phyloP scores from a whole-genome alignment of 2,113 vertebrate genomes.

The Myxocyprinus asiaticus region DNA sequence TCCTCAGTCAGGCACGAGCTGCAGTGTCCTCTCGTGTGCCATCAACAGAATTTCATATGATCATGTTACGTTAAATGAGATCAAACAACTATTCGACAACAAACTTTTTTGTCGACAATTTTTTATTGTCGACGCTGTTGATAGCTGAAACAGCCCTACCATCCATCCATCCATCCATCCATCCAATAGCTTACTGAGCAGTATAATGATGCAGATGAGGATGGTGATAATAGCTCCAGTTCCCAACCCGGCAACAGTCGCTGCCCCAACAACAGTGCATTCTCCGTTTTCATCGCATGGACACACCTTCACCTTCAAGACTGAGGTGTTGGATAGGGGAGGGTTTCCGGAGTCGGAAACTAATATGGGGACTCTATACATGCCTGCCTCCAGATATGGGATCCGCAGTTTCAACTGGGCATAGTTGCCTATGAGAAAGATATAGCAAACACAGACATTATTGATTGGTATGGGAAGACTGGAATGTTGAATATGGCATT shows the following conservation, averaged over 20 bases:
- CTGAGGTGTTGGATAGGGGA: conserved; percentile 88
- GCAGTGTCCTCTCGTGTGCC: too few species aligned
- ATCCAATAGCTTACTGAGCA: conserved; percentile 83
- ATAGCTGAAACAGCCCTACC: too few species aligned
- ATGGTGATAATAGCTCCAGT: conserved; percentile 95
- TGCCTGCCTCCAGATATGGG: conserved; percentile 84
- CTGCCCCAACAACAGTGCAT: conserved; percentile 88
- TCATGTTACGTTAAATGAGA: too few species aligned
- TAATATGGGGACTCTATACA: conserved; percentile 89
- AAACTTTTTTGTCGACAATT: too few species aligned
- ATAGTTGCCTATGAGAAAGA: conserved; percentile 80
- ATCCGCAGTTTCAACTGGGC: conserved; percentile 89
- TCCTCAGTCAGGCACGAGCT: too few species aligned
- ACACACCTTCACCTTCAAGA: conserved; percentile 96
- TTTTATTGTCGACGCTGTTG: too few species aligned
- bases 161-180: not conserved
- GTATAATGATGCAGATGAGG: conserved; percentile 90
- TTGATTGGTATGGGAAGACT: not conserved
- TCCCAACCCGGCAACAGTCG: conserved; percentile 90
- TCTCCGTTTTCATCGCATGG: conserved; percentile 92
- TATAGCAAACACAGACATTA: not conserved
- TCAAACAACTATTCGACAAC: too few species aligned
- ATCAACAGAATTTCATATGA: too few species aligned
- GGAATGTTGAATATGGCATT: too few species aligned
- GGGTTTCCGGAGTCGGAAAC: conserved; percentile 97